Base-by-base conservation (phyloP, 2,113 vertebrate genomes). In the Serilophus lunatus region DNA sequence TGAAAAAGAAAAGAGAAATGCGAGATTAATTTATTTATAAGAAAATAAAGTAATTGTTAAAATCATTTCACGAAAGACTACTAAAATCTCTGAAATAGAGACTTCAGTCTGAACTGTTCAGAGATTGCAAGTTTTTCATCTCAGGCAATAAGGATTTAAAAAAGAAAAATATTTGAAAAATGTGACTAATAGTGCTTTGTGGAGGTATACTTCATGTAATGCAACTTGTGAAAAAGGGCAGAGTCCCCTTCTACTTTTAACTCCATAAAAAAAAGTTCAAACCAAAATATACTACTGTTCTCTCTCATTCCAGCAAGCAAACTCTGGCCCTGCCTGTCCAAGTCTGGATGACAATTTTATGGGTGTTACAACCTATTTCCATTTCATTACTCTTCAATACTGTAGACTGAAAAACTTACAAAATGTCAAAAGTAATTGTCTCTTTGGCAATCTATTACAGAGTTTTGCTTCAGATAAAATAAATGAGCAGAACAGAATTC, bases 1-100 rank as follows among this genome's bases (percentile, higher is more conserved):
- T 99, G 79, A 60, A 95, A 96, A 81, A 95, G 38, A 79, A 49
- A 71, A 83, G 31, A 85, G 75, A 80, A 90, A 44, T 6, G 13
- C 24, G 75, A 44, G 40, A 36, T 11, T 53, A 3, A 26, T 10
- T 69, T 74, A 26, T 16, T 49, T 57, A 51, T 1, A 4, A 38
- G 64, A 75, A 79, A 74, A 33, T 3, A 20, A 35, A 47, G 76
- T 16, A 19, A 51, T 77, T 20, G 10, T 36, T 59, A 47, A 57
- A 70, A 84, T 26, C 3, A 65, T 5, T 50, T 26, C 3, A 70
- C 29, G 18, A 75, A 80, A 50, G 16, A 70, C 29, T 45, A 72
- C 4, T 17, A 40, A 57, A 76, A 71, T 40, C 18, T 69, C 18
- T 72, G 28, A 78, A 56, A 71, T 28, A 56, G 2, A 78, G 25